These are phyloP conservation scores for Philopedon plagiatum DNA, from an alignment of 2,888 invertebrate species.

Conservation along the genomic window DNA sequence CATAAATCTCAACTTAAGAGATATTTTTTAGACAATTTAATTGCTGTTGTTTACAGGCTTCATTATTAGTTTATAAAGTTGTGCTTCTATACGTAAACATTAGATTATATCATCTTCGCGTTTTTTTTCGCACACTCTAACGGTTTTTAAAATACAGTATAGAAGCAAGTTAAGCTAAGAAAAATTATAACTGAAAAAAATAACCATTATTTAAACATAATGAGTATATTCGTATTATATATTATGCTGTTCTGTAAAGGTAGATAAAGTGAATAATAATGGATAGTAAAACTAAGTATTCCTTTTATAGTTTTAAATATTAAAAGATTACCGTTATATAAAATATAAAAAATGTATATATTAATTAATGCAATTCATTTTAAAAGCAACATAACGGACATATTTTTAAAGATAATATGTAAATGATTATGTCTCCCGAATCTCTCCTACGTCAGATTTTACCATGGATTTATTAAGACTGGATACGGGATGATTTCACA, in stretches of 20 bases:
- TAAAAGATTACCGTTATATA: background rate
- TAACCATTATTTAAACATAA: conserved; percentile 5
- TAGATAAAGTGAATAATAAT: background rate
- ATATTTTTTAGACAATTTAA: background rate
- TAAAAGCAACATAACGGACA: too few species aligned
- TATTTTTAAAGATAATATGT: too few species aligned
- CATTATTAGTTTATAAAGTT: background rate
- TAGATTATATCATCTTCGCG: background rate
- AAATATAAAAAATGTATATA: too few species aligned
- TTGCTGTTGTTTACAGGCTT: background rate
- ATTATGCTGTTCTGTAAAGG: background rate
- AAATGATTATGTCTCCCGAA: too few species aligned
- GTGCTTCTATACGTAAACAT: background rate
- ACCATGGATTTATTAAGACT: too few species aligned
- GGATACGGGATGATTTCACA: too few species aligned
- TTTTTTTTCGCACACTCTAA: background rate
- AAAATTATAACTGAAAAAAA: conserved; percentile 1
- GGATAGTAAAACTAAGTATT: background rate
- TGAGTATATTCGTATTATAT: background rate
- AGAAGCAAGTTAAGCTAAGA: background rate
- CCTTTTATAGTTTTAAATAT: background rate
- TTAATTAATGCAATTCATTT: too few species aligned
- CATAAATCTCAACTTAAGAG: background rate
- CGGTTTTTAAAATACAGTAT: background rate
- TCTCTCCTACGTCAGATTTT: too few species aligned